Evolutionary conservation across 2,888 invertebrate genomes (phyloP).

Genomic region (Drosophila nr. perissopoda): DNA sequence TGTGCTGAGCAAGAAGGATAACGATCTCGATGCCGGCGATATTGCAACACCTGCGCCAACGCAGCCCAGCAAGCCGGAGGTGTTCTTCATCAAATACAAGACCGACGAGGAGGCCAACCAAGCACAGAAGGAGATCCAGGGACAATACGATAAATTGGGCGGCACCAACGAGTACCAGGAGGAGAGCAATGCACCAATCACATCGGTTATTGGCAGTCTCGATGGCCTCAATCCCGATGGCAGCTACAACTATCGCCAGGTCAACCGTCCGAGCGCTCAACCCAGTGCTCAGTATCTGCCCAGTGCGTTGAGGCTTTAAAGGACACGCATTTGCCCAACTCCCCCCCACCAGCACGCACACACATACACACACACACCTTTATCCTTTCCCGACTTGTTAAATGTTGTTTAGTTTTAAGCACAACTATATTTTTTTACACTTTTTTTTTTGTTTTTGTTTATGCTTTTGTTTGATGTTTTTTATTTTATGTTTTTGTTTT

Average conservation of each 20-base stretch:
- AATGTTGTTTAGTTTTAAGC: slow-evolving; percentile 73
- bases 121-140: slow-evolving; percentile 84
- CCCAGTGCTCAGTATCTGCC: slow-evolving; percentile 77
- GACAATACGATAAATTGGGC: slow-evolving; percentile 82
- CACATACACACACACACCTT: slow-evolving; percentile 2
- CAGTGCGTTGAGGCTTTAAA: slow-evolving; percentile 61
- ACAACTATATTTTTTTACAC: slow-evolving; percentile 21
- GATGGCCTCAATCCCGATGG: slow-evolving; percentile 81
- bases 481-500: slow-evolving; percentile 43
- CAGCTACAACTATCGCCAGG: slow-evolving; percentile 79
- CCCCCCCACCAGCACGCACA: background rate
- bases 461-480: slow-evolving; percentile 43
- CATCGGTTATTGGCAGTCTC: slow-evolving; percentile 81
- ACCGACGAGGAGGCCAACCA: slow-evolving; percentile 84
- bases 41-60: slow-evolving; percentile 83
- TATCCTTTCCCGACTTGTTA: slow-evolving; percentile 24
- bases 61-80: slow-evolving; percentile 84
- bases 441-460: slow-evolving; percentile 42
- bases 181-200: slow-evolving; percentile 78
- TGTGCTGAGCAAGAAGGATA: slow-evolving; percentile 83
- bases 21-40: slow-evolving; percentile 79
- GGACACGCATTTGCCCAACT: background rate
- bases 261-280: slow-evolving; percentile 54
- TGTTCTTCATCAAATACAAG: slow-evolving; percentile 85
- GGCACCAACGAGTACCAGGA: slow-evolving; percentile 81